Percentiles rank a stretch among this genome's conserved stretches.
phyloP scores from a whole-genome alignment of 2,113 vertebrate species.

The Balaenoptera acutorostrata region DNA sequence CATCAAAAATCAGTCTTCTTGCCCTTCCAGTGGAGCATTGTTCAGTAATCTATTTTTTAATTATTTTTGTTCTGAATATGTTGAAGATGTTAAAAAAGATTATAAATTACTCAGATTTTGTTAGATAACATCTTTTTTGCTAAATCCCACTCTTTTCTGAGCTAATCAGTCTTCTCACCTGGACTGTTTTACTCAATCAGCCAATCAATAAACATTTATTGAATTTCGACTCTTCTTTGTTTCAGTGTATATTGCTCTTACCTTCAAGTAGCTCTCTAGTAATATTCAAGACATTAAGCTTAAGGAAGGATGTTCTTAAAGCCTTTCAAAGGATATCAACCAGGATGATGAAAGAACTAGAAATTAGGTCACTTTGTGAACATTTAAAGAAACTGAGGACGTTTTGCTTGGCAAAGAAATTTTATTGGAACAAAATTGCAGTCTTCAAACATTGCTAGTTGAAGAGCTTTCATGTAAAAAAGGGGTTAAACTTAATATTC shows the following conservation, averaged over 20 bases:
- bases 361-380: neutral
- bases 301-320: neutral
- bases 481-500: neutral
- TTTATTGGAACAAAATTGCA: neutral
- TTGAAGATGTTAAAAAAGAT: neutral
- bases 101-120: neutral
- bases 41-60: neutral
- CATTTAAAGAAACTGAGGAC: neutral
- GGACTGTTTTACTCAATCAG: neutral
- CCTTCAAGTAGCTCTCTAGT: neutral
- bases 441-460: neutral
- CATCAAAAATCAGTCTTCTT: neutral
- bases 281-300: neutral
- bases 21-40: neutral
- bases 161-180: neutral
- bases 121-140: neutral
- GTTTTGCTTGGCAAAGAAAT: constrained; percentile 15
- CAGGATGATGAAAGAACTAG: neutral
- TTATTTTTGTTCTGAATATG: neutral
- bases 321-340: neutral
- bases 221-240: constrained; percentile 12
- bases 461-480: neutral
- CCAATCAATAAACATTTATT: neutral
- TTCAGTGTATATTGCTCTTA: neutral
- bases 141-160: neutral